Evolutionary conservation across 2,113 vertebrate genomes (phyloP), one percentile per base, ranked within the genome.

Genomic region (Noctilio leporinus): DNA sequence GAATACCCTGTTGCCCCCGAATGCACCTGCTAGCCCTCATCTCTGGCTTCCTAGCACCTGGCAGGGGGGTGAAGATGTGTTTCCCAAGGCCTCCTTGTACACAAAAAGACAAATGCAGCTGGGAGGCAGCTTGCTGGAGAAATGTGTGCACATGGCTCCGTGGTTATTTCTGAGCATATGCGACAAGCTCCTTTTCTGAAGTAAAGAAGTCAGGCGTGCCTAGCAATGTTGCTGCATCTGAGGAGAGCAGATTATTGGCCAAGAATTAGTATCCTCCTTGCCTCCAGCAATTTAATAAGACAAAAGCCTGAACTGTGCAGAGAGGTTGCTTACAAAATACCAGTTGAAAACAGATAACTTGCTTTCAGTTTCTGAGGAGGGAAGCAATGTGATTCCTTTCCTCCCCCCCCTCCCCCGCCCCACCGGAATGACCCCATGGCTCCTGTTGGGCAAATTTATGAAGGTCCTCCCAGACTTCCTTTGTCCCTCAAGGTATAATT

Each of bases 1-100:
- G 30, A n/a, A n/a, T n/a, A n/a, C n/a, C n/a, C n/a, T n/a, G n/a
- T 5, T 5, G 4, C 26, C 22, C 19, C 10, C 12, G 10, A n/a
- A 43, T 3, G 2, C 19, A 33, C n/a, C 22, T 22, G 16, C 24
- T 10, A 4, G 7, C 24, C 16, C 30, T 40, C 55, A 65, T n/a
- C 47, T 30, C 15, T 80, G 47, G 17, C 43, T 72, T 38, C 15
- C 19, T 51, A 45, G 14, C 65, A 72, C 82, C 16, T 17, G 62
- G 8, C 26, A 1, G 5, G 49, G 49, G 12, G 2, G 4, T 9
- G 28, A 85, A 55, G 10, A 8, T n/a, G n/a, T 84, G 8, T 64
- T 67, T 78, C 38, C 10, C 33, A 43, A 83, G 24, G 28, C 38
- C 11, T 67, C 28, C 22, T 22, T 2, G 33, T 3, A 5, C 62